A percentile compares a stretch with the other conserved stretches of the same genome.
These are phyloP conservation scores for Megathymus violae DNA, from an alignment of 1,140 invertebrate species.

Conservation along the genomic window DNA sequence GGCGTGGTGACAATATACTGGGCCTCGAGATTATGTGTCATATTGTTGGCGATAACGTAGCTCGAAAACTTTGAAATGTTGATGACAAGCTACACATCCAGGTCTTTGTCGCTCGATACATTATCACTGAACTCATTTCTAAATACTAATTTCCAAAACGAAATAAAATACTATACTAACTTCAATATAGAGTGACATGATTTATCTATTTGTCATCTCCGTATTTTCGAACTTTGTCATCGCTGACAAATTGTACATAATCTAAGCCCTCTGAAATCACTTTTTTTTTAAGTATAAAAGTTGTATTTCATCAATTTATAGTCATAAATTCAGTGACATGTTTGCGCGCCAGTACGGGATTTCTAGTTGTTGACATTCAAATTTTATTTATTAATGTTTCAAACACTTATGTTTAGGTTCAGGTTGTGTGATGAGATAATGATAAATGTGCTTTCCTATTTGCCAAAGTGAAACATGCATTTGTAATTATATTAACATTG, in stretches of 20 bases:
- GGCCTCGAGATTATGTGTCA: no score
- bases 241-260: not conserved
- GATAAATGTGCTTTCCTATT: constrained; percentile 51
- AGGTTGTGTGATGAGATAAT: constrained; percentile 49
- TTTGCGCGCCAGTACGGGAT: constrained; percentile 60
- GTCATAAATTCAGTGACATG: constrained; percentile 42
- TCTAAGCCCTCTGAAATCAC: constrained; percentile 47
- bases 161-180: no score
- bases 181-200: no score
- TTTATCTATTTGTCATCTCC: no score
- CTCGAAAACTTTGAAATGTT: no score
- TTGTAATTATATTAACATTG: constrained; percentile 64
- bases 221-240: no score
- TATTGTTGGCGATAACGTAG: no score
- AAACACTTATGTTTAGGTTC: constrained; percentile 46
- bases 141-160: no score
- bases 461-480: constrained; percentile 78
- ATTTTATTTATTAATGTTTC: constrained; percentile 62
- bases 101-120: no score
- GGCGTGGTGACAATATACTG: constrained; percentile 47
- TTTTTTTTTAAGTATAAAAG: constrained; percentile 74
- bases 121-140: no score
- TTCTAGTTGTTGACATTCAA: constrained; percentile 59
- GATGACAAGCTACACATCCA: no score
- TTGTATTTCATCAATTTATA: constrained; percentile 54